A percentile compares a stretch with the other conserved stretches of the same genome.
Evolutionary conservation across 2,888 invertebrate species (phyloP).

Genomic region (Trissoscelio sp.): DNA sequence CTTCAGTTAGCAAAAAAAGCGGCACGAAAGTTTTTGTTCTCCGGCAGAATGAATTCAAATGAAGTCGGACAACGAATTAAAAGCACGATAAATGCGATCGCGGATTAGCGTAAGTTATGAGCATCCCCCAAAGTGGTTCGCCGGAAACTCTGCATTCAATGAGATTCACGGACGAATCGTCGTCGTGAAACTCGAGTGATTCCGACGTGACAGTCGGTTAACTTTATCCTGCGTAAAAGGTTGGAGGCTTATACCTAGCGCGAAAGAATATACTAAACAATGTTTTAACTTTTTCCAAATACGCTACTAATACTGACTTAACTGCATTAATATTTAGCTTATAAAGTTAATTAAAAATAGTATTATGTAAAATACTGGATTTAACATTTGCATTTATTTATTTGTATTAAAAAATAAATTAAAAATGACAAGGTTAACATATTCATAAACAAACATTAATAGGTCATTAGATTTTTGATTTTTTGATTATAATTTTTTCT

Average conservation of each 20-base stretch:
- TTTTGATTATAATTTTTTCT: too few species aligned
- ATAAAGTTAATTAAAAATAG: not conserved
- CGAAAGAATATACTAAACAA: constrained; percentile 31
- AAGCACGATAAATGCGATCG: constrained; percentile 64
- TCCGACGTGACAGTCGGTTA: constrained; percentile 49
- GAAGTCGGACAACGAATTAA: constrained; percentile 64
- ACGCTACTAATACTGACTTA: not conserved
- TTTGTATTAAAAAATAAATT: too few species aligned
- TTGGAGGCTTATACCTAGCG: constrained; percentile 9
- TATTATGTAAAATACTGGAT: too few species aligned
- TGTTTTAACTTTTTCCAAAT: constrained; percentile 15
- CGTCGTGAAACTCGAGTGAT: constrained; percentile 54
- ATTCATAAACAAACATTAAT: too few species aligned
- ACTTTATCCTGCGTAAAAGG: constrained; percentile 48
- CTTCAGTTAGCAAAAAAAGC: constrained; percentile 33
- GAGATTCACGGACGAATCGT: constrained; percentile 57
- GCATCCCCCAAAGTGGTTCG: constrained; percentile 58
- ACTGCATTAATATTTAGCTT: not conserved
- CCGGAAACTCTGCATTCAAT: constrained; percentile 58
- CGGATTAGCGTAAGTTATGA: constrained; percentile 66
- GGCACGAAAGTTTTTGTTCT: constrained; percentile 50
- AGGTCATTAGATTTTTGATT: too few species aligned
- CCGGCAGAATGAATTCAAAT: constrained; percentile 58
- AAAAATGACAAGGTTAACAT: too few species aligned
- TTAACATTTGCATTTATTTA: too few species aligned